A percentile compares a stretch with the other conserved stretches of the same genome.
Evolutionary conservation across 1,140 invertebrate genomes (phyloP).

Genomic region (Eulimnadia texana): DNA sequence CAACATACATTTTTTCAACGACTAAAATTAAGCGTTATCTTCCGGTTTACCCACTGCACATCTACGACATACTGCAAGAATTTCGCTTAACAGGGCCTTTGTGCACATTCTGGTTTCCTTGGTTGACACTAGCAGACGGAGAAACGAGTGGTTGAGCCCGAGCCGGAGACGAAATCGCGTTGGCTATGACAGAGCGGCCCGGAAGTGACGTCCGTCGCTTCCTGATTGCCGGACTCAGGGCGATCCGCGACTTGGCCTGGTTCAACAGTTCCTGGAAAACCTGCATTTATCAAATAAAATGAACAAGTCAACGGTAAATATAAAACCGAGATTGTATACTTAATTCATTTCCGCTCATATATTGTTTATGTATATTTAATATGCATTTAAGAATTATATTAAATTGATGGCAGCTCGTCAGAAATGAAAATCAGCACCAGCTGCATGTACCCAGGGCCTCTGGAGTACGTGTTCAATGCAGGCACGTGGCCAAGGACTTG

Average conservation of each 20-base stretch:
- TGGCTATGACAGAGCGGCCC: constrained; percentile 33
- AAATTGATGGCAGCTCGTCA: too few species aligned
- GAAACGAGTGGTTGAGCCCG: too few species aligned
- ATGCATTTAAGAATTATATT: too few species aligned
- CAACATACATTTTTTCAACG: too few species aligned
- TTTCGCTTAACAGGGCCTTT: background rate
- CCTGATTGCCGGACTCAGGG: constrained; percentile 65
- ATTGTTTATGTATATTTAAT: too few species aligned
- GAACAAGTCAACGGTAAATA: background rate
- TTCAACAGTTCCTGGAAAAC: constrained; percentile 61
- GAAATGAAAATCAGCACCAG: too few species aligned
- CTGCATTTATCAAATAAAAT: constrained; percentile 2
- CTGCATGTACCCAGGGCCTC: too few species aligned
- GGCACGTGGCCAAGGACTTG: too few species aligned
- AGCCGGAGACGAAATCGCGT: too few species aligned
- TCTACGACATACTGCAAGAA: background rate
- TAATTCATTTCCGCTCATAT: too few species aligned
- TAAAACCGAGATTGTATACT: background rate
- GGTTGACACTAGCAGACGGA: background rate
- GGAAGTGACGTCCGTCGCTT: constrained; percentile 62
- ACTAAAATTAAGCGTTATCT: too few species aligned
- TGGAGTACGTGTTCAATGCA: too few species aligned
- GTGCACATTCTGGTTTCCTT: background rate
- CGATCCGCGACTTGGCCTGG: constrained; percentile 78
- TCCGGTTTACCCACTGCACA: background rate